Evolutionary conservation across 2,113 vertebrate genomes (phyloP), one percentile per base, ranked within the genome.

Genomic region (Indicator maculatus): DNA sequence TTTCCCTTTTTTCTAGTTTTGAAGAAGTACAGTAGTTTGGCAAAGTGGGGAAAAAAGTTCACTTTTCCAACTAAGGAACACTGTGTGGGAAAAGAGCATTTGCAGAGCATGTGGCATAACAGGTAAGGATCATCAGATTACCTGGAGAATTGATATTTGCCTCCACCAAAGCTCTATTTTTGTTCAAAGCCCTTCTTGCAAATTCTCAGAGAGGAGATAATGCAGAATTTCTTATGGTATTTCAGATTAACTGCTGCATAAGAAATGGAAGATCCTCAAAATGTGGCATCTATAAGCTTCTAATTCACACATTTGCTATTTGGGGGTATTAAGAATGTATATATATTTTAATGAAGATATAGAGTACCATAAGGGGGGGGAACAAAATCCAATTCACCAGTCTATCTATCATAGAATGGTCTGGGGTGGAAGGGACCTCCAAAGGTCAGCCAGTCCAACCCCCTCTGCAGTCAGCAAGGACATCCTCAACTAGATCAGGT

Each of bases 121-220:
- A 84, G 90, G 44, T 84, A 92, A 75, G 83, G 88, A 86, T 39
- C 90, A 47, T 93, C 76, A 95, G 93, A 90, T 95, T 95, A 95
- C 93, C 94, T 93, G 89, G 12, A 94, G 55, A 94, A 93, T 45
- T 70, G 50, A 83, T 93, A 65, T 45, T 86, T 89, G 55, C 76
- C 79, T 93, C 69, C 58, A 39, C 75, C 90, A 84, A 93, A 88
- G 72, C 39, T 89, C 86, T 91, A 91, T 94, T 93, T 95, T 72
- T 50, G 65, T 88, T 86, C 88, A 93, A 93, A 94, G 79, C 58
- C 44, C 65, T 88, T 55, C 83, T 93, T 94, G 61, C 65, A 83
- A 67, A 87, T 86, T 81, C 89, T 83, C 56, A 38, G 53, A 86
- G 36, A 91, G 39, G 39, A 85, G 70, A 89, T 89, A 91, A 95